phyloP scores from a whole-genome alignment of 2,797 vertebrate species.

The Rhynchotus rufescens region DNA sequence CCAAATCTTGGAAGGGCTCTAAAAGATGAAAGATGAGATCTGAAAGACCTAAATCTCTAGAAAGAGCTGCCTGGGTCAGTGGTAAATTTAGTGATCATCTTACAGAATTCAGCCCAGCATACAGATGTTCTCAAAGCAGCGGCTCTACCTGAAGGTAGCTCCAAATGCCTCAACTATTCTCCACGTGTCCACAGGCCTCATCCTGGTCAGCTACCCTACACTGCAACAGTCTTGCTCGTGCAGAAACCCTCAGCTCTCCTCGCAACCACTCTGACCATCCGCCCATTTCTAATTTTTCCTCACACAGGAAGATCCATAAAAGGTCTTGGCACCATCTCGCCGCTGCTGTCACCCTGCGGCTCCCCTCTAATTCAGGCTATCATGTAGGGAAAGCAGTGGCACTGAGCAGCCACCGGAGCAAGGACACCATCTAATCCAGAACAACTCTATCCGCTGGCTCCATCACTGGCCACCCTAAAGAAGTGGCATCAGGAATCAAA shows the following conservation, averaged over 20 bases:
- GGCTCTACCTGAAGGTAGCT: neutral
- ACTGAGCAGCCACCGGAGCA: fast-evolving
- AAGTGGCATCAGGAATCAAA: neutral
- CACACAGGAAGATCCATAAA: neutral
- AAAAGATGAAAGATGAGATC: too few species aligned
- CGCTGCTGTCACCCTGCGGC: neutral
- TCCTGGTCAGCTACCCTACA: neutral
- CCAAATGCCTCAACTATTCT: neutral
- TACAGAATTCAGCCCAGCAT: neutral
- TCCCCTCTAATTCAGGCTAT: neutral
- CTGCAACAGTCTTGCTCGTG: neutral
- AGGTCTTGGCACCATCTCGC: neutral
- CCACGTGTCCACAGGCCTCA: neutral
- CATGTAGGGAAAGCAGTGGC: fast-evolving
- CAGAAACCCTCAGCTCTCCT: neutral
- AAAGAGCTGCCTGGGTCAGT: neutral
- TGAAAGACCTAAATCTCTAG: neutral
- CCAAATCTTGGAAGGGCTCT: neutral
- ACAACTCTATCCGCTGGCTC: neutral
- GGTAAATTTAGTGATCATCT: neutral
- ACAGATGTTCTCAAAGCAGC: neutral
- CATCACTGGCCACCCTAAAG: neutral
- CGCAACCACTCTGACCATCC: neutral
- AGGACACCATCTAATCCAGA: neutral
- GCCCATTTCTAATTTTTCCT: neutral